Percentiles rank a stretch among this genome's conserved stretches.
Conservation (phyloP, 2,113 vertebrate species). For the Hippocampus comes region DNA sequence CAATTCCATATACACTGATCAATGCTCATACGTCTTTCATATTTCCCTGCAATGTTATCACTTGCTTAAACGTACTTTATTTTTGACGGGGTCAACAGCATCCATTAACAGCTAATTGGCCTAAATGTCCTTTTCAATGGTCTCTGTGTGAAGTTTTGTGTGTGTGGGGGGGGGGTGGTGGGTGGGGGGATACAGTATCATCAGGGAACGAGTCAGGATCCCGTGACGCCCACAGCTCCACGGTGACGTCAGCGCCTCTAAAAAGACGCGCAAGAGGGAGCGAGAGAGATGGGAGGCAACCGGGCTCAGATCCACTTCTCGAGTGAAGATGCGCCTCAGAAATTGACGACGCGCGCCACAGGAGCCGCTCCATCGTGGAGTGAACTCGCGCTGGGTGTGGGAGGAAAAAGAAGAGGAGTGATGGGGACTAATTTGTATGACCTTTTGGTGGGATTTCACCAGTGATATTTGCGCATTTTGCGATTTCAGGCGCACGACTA, state of each 20-base stretch:
- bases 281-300: conserved; percentile 58
- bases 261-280: conserved; percentile 51
- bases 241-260: conserved; percentile 67
- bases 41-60: not conserved
- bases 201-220: conserved; percentile 8
- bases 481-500: conserved; percentile 13
- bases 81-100: not conserved
- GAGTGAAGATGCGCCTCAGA: conserved; percentile 46
- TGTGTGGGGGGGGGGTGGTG: conserved; percentile 5
- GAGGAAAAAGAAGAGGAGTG: not conserved
- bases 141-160: conserved; percentile 16
- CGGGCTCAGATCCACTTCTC: conserved; percentile 49
- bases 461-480: not conserved
- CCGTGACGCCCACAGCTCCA: conserved; percentile 41
- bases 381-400: conserved; percentile 5
- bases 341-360: conserved; percentile 28
- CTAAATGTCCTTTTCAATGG: conserved; percentile 15
- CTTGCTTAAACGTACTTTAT: not conserved
- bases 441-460: conserved; percentile 1
- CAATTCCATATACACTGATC: not conserved
- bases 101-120: conserved; percentile 19
- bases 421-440: conserved; percentile 6
- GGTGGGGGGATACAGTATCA: not conserved
- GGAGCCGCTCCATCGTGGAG: conserved; percentile 18
- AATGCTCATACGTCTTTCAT: not conserved